phyloP scores from a whole-genome alignment of 1,140 invertebrate species.

The Microplitis demolitor region DNA sequence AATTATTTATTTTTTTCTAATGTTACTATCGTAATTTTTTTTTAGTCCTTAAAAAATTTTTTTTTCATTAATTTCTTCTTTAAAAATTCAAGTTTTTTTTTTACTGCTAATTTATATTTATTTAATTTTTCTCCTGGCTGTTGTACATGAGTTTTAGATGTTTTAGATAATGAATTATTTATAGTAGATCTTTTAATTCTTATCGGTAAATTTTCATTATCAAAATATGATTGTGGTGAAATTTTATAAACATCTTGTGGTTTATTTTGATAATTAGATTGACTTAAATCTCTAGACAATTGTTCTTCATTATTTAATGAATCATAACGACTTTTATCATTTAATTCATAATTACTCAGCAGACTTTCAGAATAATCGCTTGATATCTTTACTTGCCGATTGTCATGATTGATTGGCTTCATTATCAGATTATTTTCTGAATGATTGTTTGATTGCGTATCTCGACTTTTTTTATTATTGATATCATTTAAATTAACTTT shows the following conservation, averaged over 20 bases:
- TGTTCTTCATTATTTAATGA: not conserved
- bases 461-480: not conserved
- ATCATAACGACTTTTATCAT: constrained; percentile 5
- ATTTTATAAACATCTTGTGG: not conserved
- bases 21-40: no score
- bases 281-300: not conserved
- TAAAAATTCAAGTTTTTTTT: not conserved
- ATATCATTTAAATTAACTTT: not conserved
- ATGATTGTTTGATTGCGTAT: not conserved
- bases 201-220: constrained; percentile 12
- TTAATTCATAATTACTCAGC: not conserved
- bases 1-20: not conserved
- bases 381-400: not conserved
- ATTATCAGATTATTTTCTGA: not conserved
- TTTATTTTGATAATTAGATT: not conserved
- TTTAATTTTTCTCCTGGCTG: not conserved
- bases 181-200: constrained; percentile 17
- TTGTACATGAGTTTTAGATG: not conserved
- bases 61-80: not conserved
- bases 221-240: not conserved
- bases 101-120: not conserved
- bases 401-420: not conserved
- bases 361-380: not conserved
- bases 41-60: no score
- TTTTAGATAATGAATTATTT: not conserved